Evolutionary conservation across 2,797 vertebrate species (phyloP).

Genomic region (Lagorchestes hirsutus): DNA sequence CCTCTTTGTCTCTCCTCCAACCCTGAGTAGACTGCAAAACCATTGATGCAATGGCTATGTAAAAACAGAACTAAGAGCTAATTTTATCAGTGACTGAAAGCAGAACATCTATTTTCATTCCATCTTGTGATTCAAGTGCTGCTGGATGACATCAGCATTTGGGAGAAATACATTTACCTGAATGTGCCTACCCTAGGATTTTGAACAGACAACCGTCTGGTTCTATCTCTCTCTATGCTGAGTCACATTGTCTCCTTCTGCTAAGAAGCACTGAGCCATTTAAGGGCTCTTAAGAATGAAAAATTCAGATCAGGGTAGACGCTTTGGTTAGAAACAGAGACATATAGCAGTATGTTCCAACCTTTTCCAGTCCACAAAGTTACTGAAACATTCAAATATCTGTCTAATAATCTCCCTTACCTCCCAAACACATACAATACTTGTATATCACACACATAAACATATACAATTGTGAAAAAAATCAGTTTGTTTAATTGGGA

Average conservation of each 20-base stretch:
- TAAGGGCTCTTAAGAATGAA: neutral
- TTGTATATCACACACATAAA: neutral
- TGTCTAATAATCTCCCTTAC: neutral
- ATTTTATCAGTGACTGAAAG: constrained; percentile 70
- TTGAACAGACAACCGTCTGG: constrained; percentile 29
- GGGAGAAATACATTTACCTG: constrained; percentile 42
- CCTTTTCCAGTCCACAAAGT: neutral
- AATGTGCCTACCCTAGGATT: constrained; percentile 33
- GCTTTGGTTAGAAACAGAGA: neutral
- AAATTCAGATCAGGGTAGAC: neutral
- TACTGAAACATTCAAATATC: neutral
- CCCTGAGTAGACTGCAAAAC: constrained; percentile 38
- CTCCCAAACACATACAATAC: neutral
- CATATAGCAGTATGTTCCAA: neutral
- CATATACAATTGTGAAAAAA: neutral
- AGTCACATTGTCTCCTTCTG: constrained; percentile 15
- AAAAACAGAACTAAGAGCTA: constrained; percentile 61
- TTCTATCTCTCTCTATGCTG: constrained; percentile 19
- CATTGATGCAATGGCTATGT: constrained; percentile 18
- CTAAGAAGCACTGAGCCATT: constrained; percentile 16
- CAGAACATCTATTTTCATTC: constrained; percentile 73
- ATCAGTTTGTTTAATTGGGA: neutral
- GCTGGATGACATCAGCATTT: constrained; percentile 65
- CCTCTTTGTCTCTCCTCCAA: neutral
- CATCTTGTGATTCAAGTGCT: constrained; percentile 61